These are phyloP conservation scores for Taurulus bubalis DNA, from an alignment of 2,113 vertebrate genomes.

Conservation along the genomic window DNA sequence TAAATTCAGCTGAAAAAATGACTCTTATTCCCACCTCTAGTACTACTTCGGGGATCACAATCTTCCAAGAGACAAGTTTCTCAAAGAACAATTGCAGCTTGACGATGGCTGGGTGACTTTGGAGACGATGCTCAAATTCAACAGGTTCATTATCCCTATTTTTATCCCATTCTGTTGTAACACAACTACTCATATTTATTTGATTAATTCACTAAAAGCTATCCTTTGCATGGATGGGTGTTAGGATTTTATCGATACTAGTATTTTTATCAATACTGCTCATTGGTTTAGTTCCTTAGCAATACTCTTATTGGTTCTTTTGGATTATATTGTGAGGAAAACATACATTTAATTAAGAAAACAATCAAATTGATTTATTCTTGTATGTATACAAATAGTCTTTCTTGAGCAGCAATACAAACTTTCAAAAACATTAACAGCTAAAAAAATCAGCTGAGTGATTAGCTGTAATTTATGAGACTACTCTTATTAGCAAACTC, in stretches of 20 bases:
- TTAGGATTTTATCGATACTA: background rate
- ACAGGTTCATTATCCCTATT: slow-evolving; percentile 86
- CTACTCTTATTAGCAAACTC: too few species aligned
- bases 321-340: too few species aligned
- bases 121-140: slow-evolving; percentile 98
- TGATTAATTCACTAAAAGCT: background rate
- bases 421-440: too few species aligned
- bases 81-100: slow-evolving; percentile 94
- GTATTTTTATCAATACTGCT: background rate
- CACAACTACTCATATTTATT: background rate
- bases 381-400: too few species aligned
- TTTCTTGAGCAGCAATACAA: too few species aligned
- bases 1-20: background rate
- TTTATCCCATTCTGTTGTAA: background rate
- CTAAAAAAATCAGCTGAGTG: too few species aligned
- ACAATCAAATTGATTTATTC: too few species aligned
- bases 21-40: slow-evolving; percentile 78
- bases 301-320: too few species aligned
- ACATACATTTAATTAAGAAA: too few species aligned
- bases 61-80: slow-evolving; percentile 94
- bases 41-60: slow-evolving; percentile 99
- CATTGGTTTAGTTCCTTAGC: too few species aligned
- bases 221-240: background rate
- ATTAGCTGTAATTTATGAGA: too few species aligned
- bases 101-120: slow-evolving; percentile 98